phyloP scores from a whole-genome alignment of 2,113 vertebrate genomes.

The Taurulus bubalis region DNA sequence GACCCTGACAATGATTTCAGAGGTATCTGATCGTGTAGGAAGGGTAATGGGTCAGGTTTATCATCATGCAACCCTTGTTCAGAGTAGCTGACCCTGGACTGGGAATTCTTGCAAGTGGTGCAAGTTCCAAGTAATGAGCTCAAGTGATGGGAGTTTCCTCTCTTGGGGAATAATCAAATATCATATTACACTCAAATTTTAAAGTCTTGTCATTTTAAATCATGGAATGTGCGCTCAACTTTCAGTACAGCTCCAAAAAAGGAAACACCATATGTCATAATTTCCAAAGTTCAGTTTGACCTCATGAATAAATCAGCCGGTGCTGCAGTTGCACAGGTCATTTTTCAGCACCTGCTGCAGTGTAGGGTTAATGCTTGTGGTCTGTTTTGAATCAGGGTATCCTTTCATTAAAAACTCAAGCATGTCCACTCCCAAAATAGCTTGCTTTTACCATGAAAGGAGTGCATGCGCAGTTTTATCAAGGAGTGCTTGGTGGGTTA shows the following conservation, averaged over 20 bases:
- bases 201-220: not conserved
- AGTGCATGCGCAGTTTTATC: slow-evolving; percentile 47
- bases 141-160: not conserved
- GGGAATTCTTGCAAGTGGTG: not conserved
- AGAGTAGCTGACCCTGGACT: not conserved
- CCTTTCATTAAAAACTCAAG: slow-evolving; percentile 31
- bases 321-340: not conserved
- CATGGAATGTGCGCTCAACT: not conserved
- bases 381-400: slow-evolving; percentile 18
- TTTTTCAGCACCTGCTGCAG: not conserved
- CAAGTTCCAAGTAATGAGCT: not conserved
- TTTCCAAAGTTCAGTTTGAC: not conserved
- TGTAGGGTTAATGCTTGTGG: not conserved
- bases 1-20: not conserved
- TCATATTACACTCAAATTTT: not conserved
- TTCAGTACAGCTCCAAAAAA: not conserved
- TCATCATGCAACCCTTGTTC: not conserved
- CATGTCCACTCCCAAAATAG: slow-evolving; percentile 30
- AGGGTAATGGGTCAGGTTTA: not conserved
- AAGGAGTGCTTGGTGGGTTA: slow-evolving; percentile 34
- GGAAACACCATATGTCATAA: slow-evolving; percentile 3
- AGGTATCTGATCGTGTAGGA: not conserved
- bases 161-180: not conserved
- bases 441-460: slow-evolving; percentile 69
- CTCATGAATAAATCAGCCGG: not conserved